These are phyloP conservation scores for Dicaeum eximium DNA, from an alignment of 2,113 vertebrate species.

Conservation along the genomic window DNA sequence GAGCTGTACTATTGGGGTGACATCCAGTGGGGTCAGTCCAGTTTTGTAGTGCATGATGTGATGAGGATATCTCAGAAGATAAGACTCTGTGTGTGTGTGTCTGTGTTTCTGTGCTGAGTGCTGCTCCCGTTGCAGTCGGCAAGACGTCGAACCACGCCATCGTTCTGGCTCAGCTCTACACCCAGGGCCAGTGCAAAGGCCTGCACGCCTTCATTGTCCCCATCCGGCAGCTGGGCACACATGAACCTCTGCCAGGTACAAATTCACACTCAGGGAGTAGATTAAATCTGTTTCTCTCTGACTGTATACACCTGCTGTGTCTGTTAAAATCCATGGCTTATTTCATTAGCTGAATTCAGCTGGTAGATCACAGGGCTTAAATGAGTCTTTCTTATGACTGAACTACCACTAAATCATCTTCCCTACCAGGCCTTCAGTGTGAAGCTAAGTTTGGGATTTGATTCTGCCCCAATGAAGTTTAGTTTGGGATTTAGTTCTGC, in stretches of 20 bases:
- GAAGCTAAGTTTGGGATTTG: not conserved
- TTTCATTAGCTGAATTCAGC: not conserved
- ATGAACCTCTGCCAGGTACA: conserved; percentile 91
- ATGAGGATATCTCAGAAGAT: not conserved
- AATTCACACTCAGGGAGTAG: not conserved
- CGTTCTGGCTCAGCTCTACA: conserved; percentile 94
- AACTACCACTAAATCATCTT: not conserved
- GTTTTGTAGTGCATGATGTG: not conserved
- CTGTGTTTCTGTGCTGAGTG: not conserved
- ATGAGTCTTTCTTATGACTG: not conserved
- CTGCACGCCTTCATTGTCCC: conserved; percentile 94
- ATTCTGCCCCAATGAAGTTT: not conserved
- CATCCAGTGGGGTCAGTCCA: not conserved
- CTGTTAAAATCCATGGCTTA: not conserved
- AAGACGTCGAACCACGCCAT: conserved; percentile 95
- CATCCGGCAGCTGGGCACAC: conserved; percentile 86
- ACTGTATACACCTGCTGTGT: not conserved
- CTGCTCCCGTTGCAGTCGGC: conserved; percentile 80
- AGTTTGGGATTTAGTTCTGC: not conserved
- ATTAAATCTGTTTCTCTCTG: not conserved
- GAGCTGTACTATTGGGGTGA: not conserved
- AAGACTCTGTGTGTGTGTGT: not conserved
- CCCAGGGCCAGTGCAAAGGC: conserved; percentile 84
- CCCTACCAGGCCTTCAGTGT: accelerated
- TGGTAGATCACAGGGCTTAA: not conserved